Evolutionary conservation across 2,888 invertebrate species (phyloP), one percentile per base, ranked within the genome.

Genomic region (Vesta saturnalis): DNA sequence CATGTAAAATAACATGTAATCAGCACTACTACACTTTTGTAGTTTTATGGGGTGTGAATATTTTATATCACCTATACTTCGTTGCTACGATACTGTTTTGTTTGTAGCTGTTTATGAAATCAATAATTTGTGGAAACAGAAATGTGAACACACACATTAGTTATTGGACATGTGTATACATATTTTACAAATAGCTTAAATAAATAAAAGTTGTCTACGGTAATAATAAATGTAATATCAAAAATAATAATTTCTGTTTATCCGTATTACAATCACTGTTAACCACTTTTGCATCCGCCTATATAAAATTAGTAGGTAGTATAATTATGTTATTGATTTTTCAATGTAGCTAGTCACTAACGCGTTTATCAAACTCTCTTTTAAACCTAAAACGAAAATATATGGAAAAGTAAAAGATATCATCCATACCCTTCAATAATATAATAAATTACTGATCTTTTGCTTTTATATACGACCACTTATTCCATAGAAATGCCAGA

Each of bases 71-170:
- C 30, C 30, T 30, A 39, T 8, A 39, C 39, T 1, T 39, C 12
- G 63, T 63, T 63, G 63, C 63, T 63, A 63, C 18, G 63, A 47
- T 63, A 63, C 63, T 56, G 22, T 57, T 63, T 63, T 63, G 63
- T 63, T 63, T 63, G 63, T 63, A 63, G 63, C 47, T 46, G 47
- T 18, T 47, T 19, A 43, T 56, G 47, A 39, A 57, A 63, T 63
- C 63, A 57, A 63, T 63, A 56, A 18, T 16, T 47, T 19, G 46
- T 21, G 47, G 23, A 57, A 63, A 47, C 30, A 57, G 47, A 63
- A 63, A 39, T 47, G 57, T 43, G 39, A 22, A 63, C 46, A 52
- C n/a, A 52, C 35, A 54, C 39, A 30, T 21, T 63, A 47, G 23
- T 30, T 57, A 43, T 30, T 12, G 23, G 15, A 14, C 35, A 14